phyloP scores from a whole-genome alignment of 64 coral and sea anemone species.

The Catalaphyllia jardinei region DNA sequence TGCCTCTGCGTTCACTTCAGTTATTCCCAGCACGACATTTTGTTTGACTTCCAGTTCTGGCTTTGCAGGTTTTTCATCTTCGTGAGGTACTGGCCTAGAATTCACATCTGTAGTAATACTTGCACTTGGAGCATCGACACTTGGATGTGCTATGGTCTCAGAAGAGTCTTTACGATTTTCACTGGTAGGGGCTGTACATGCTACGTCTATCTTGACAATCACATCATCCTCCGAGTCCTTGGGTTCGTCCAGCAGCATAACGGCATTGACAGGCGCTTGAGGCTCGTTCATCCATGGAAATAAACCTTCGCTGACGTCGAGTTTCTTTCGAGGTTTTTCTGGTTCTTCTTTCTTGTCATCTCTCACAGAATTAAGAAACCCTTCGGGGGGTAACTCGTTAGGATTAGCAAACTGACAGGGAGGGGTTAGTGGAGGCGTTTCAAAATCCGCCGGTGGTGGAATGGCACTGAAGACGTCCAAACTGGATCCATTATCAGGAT shows the following conservation, averaged over 20 bases:
- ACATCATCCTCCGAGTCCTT: not conserved
- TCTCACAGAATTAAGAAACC: not conserved
- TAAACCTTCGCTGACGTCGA: not conserved
- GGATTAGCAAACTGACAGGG: slow-evolving; percentile 57
- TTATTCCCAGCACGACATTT: not conserved
- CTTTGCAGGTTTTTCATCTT: not conserved
- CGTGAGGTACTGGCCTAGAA: not conserved
- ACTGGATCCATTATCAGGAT: slow-evolving; percentile 40
- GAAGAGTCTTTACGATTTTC: not conserved
- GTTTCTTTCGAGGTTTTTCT: slow-evolving; percentile 21
- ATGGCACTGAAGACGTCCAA: slow-evolving; percentile 46
- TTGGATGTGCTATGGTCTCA: not conserved
- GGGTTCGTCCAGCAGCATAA: not conserved
- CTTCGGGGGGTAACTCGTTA: slow-evolving; percentile 16
- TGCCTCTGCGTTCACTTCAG: not conserved
- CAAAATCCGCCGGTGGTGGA: slow-evolving; percentile 67
- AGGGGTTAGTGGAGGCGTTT: slow-evolving; percentile 47
- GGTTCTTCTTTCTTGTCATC: not conserved
- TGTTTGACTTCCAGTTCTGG: not conserved
- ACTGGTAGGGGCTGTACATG: not conserved
- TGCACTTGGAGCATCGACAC: not conserved
- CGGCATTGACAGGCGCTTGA: slow-evolving; percentile 28
- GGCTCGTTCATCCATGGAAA: slow-evolving; percentile 59
- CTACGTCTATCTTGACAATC: not conserved
- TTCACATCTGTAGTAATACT: not conserved